A percentile compares a stretch with the other conserved stretches of the same genome.
phyloP scores from a whole-genome alignment of 2,888 invertebrate genomes.

The Anoplius nigerrimus region DNA sequence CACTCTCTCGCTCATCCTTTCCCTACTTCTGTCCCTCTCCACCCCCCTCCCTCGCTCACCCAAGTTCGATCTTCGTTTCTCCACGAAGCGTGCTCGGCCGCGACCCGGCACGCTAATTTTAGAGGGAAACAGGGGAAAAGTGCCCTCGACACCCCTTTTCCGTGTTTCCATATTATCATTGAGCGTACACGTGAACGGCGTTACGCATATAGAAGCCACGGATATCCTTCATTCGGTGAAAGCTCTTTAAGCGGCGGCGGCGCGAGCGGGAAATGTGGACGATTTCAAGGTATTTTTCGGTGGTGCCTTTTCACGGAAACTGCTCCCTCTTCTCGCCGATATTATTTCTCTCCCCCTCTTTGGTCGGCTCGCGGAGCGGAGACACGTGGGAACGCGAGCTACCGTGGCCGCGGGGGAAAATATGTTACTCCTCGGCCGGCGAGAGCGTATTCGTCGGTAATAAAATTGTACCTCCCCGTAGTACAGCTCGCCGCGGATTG shows the following conservation, averaged over 20 bases:
- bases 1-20: conserved; percentile 17
- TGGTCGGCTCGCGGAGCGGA: neutral
- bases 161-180: conserved; percentile 21
- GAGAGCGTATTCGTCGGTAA: no score
- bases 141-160: conserved; percentile 23
- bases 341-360: no score
- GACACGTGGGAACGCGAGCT: neutral
- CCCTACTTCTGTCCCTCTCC: conserved; percentile 2
- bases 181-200: neutral
- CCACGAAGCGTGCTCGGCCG: conserved; percentile 41
- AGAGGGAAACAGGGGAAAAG: conserved; percentile 37
- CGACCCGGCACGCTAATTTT: conserved; percentile 38
- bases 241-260: no score
- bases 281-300: no score
- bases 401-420: neutral
- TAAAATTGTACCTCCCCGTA: no score
- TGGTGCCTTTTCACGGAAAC: no score
- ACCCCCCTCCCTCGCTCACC: conserved; percentile 25
- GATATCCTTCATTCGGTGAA: no score
- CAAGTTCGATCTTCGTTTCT: no score
- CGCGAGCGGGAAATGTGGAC: no score
- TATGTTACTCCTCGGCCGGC: no score
- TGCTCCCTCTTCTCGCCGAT: no score
- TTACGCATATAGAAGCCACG: neutral
- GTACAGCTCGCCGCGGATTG: no score